Base-by-base conservation (phyloP, 2,113 vertebrate genomes). In the Callospermophilus lateralis region DNA sequence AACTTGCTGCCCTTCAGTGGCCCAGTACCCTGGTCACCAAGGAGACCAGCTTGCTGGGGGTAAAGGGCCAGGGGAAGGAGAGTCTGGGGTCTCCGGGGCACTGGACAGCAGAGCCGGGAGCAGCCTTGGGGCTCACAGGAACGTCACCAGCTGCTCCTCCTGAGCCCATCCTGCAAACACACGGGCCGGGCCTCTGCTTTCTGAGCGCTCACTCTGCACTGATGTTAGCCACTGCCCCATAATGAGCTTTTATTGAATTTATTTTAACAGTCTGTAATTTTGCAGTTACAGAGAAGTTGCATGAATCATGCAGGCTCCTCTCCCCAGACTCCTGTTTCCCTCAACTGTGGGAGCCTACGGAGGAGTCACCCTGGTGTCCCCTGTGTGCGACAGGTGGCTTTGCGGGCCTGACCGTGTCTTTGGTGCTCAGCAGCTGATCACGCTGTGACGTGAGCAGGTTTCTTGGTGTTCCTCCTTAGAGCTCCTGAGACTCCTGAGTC, bases 211-310 rank as follows among this genome's bases (percentile, higher is more conserved):
- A 6, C 30, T 3, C 30, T 9, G 20, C 9, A 8, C 22, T 2
- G 2, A 1, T 2, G 10, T 0, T 1, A 24, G 37, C 39, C n/a
- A 15, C 4, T 26, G 20, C 26, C 4, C 9, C 5, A 6, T 16
- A 6, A 34, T 26, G 24, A 39, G 72, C 67, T 68, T 37, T 22
- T 17, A 24, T 6, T 6, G 67, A 68, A 10, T 19, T 76, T 76
- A 68, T 51, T 61, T 91, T 86, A 20, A 48, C 39, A 89, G 45
- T 34, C 28, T 45, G n/a, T 28, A 22, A 30, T 37, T 87, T 68
- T 63, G 45, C 0, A 32, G 93, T 37, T 3, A 20, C 16, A 74
- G 77, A 96, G 39, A 61, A 78, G 67, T 1, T 16, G 26, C 6
- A 10, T 3, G 30, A n/a, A 51, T 0, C 16, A 61, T 22, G 0